These are phyloP conservation scores for Homalodisca vitripennis DNA, from an alignment of 1,140 invertebrate species.

Conservation along the genomic window DNA sequence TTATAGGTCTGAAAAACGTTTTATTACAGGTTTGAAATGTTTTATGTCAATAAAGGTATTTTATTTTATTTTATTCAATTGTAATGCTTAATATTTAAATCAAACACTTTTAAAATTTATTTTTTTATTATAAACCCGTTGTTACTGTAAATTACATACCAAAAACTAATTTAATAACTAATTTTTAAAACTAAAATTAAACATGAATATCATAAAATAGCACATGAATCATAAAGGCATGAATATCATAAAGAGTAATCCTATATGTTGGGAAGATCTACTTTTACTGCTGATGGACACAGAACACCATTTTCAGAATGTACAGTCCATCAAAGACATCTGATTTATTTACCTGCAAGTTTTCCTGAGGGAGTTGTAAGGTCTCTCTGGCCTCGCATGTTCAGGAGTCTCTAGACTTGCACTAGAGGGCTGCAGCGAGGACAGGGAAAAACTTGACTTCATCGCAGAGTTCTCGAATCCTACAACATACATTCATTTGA, in stretches of 20 bases:
- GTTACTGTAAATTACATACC: too few species aligned
- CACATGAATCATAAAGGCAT: neutral
- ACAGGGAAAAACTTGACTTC: constrained; percentile 56
- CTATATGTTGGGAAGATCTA: neutral
- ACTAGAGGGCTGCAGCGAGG: constrained; percentile 56
- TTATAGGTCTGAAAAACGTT: too few species aligned
- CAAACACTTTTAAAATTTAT: too few species aligned
- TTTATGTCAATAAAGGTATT: too few species aligned
- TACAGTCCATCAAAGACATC: neutral
- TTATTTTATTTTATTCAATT: too few species aligned
- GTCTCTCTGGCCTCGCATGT: constrained; percentile 54
- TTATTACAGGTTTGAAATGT: too few species aligned
- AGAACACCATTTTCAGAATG: neutral
- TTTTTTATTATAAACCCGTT: too few species aligned
- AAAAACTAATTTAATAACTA: too few species aligned
- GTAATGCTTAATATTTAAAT: too few species aligned
- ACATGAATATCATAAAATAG: too few species aligned
- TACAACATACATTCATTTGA: constrained; percentile 39
- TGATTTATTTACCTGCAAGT: constrained; percentile 51
- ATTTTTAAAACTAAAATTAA: too few species aligned
- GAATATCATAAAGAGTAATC: too few species aligned
- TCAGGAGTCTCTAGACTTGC: constrained; percentile 53
- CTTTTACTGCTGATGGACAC: neutral
- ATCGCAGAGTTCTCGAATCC: constrained; percentile 49
- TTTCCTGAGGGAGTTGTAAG: constrained; percentile 68